phyloP scores from a whole-genome alignment of 1,140 invertebrate genomes.

The Diploscapter pachys region DNA sequence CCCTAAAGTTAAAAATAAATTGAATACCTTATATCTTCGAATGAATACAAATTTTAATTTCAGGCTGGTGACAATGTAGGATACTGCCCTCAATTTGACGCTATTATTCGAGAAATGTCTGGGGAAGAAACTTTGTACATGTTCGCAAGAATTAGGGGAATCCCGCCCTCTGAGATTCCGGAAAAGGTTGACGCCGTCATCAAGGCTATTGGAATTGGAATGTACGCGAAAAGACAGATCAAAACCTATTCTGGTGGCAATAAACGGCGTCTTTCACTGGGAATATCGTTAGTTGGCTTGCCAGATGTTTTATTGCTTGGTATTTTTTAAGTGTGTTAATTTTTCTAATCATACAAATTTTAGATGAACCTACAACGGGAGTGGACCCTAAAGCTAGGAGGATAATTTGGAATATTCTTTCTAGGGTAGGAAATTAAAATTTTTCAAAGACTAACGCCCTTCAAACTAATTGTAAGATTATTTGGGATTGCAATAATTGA shows the following conservation, averaged over 20 bases:
- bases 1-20: no score
- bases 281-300: constrained; percentile 48
- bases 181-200: constrained; percentile 41
- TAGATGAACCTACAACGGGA: constrained; percentile 59
- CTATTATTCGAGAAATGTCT: constrained; percentile 75
- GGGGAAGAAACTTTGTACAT: constrained; percentile 71
- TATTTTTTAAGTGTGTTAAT: no score
- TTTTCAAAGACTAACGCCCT: no score
- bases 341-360: no score
- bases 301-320: constrained; percentile 47
- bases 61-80: constrained; percentile 59
- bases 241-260: constrained; percentile 52
- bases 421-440: constrained; percentile 22
- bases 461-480: no score
- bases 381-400: constrained; percentile 66
- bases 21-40: no score
- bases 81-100: constrained; percentile 71
- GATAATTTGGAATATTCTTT: constrained; percentile 64
- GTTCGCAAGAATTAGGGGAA: constrained; percentile 50
- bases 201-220: constrained; percentile 46
- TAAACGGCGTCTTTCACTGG: constrained; percentile 73
- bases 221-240: constrained; percentile 47
- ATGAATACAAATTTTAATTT: no score
- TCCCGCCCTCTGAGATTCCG: constrained; percentile 38
- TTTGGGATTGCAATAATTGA: no score